Percentiles rank a stretch among this genome's conserved stretches.
phyloP scores from a whole-genome alignment of 2,888 invertebrate species.

The Clusia tigrina region DNA sequence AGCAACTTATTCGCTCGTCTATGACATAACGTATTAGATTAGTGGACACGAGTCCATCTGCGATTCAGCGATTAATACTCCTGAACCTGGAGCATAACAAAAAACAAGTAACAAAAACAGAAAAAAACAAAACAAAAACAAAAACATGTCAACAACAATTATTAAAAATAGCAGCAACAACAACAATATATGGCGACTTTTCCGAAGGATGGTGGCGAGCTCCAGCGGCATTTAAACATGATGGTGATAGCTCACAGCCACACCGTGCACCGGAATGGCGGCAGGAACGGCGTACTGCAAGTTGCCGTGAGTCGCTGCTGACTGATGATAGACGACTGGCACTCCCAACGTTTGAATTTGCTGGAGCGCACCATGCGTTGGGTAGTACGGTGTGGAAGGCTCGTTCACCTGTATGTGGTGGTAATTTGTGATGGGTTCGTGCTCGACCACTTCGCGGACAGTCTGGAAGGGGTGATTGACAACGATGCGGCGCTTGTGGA shows the following conservation, averaged over 20 bases:
- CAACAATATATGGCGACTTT: neutral
- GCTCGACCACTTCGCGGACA: conserved; percentile 69
- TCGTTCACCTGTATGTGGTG: conserved; percentile 69
- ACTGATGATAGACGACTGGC: conserved; percentile 12
- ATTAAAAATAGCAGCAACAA: conserved; percentile 10
- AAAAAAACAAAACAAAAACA: conserved; percentile 1
- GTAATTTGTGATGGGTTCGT: conserved; percentile 69
- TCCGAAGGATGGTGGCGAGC: neutral
- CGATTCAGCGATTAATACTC: neutral
- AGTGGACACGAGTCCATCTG: neutral
- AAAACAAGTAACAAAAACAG: too few relatives aligned
- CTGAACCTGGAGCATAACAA: neutral
- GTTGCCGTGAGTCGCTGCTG: conserved; percentile 23
- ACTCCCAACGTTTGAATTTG: conserved; percentile 20
- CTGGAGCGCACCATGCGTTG: conserved; percentile 44
- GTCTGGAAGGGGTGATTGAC: conserved; percentile 71
- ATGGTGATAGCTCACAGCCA: conserved; percentile 12
- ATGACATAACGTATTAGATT: neutral
- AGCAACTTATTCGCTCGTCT: too few relatives aligned
- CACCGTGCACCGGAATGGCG: conserved; percentile 18
- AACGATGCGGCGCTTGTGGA: conserved; percentile 70
- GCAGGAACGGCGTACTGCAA: conserved; percentile 21
- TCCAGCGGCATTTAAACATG: neutral
- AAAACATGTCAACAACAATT: conserved; percentile 8
- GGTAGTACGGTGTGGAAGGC: conserved; percentile 63